Evolutionary conservation across 2,797 vertebrate genomes (phyloP).

Genomic region (Alfaro cultratus): DNA sequence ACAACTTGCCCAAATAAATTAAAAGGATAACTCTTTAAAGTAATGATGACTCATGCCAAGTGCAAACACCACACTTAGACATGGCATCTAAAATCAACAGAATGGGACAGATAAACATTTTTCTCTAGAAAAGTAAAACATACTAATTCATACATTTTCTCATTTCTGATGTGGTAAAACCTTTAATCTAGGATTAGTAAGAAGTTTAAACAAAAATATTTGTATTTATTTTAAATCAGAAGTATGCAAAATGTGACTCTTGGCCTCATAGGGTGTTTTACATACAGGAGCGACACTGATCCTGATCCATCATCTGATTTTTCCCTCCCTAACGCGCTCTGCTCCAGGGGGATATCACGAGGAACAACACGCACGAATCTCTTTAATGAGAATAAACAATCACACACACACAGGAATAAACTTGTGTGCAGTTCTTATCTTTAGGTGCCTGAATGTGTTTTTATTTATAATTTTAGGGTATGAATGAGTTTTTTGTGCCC

Average conservation of each 20-base stretch:
- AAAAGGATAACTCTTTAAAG: not conserved
- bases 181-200: slow-evolving; percentile 25
- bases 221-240: slow-evolving; percentile 44
- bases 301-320: slow-evolving; percentile 74
- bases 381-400: slow-evolving; percentile 1
- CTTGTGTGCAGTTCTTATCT: slow-evolving; percentile 51
- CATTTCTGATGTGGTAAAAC: slow-evolving; percentile 46
- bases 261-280: slow-evolving; percentile 66
- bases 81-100: slow-evolving; percentile 5
- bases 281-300: slow-evolving; percentile 61
- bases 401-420: slow-evolving; percentile 20
- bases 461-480: slow-evolving; percentile 29
- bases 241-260: slow-evolving; percentile 43
- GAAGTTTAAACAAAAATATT: slow-evolving; percentile 34
- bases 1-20: not conserved
- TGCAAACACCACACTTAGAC: slow-evolving; percentile 14
- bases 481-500: slow-evolving; percentile 38
- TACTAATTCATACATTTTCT: not conserved
- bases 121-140: not conserved
- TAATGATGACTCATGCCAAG: slow-evolving; percentile 17
- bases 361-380: slow-evolving; percentile 44
- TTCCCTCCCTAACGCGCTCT: slow-evolving; percentile 42
- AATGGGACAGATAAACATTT: not conserved
- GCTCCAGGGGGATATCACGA: slow-evolving; percentile 67
- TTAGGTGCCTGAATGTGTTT: slow-evolving; percentile 22